A percentile compares a stretch with the other conserved stretches of the same genome.
phyloP scores from a whole-genome alignment of 2,113 vertebrate genomes.

The Eptesicus fuscus region DNA sequence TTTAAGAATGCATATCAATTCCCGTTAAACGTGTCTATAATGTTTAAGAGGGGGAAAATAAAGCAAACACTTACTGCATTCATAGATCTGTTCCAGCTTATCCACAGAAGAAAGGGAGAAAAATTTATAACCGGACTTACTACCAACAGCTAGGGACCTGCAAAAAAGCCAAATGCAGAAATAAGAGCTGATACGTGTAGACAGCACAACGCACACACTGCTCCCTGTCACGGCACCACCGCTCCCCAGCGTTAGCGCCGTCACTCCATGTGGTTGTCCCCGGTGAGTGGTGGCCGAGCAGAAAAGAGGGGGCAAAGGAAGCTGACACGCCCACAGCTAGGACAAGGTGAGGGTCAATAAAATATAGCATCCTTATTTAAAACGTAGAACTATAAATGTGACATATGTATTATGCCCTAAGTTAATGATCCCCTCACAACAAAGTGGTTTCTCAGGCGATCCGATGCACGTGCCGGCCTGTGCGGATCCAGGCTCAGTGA shows the following conservation, averaged over 20 bases:
- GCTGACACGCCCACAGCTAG: background rate
- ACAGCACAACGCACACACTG: background rate
- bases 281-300: too few relatives aligned
- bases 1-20: slow-evolving; percentile 6
- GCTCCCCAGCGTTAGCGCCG: background rate
- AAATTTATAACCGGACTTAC: slow-evolving; percentile 98
- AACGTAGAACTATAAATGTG: background rate
- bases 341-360: background rate
- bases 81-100: slow-evolving; percentile 99
- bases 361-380: background rate
- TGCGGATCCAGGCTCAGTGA: background rate
- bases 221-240: background rate
- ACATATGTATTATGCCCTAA: background rate
- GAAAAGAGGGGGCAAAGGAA: background rate
- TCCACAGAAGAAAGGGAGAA: slow-evolving; percentile 99
- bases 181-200: slow-evolving; percentile 24
- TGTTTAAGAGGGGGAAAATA: slow-evolving; percentile 48
- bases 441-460: background rate
- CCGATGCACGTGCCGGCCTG: accelerated
- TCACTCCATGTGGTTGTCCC: accelerated
- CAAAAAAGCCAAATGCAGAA: slow-evolving; percentile 68
- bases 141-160: slow-evolving; percentile 98
- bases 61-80: slow-evolving; percentile 94
- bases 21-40: background rate
- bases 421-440: background rate